Base-by-base conservation (phyloP, 2,797 vertebrate genomes). In the Muscicapa striata region DNA sequence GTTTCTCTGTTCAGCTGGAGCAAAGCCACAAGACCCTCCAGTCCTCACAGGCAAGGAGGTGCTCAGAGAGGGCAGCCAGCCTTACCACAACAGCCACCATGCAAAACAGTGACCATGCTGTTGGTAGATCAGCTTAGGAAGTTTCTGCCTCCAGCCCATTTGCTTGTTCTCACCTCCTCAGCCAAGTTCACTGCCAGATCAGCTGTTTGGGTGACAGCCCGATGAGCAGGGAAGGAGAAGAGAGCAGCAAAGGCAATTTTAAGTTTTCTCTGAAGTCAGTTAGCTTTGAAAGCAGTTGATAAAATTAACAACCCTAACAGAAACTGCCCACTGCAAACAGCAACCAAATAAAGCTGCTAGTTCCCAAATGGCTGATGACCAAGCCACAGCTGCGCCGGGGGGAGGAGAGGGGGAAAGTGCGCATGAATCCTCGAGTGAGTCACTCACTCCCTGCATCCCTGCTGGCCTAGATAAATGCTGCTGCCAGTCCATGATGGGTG, bases 361-460 rank as follows among this genome's bases (percentile, higher is more conserved):
- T 52, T 95, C 93, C 95, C 91, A 95, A 94, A 91, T 89, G 93
- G 95, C 94, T 94, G 93, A 93, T 93, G 96, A 95, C 95, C 87
- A 94, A 97, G 91, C 32, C 86, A 88, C 93, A 95, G 96, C 94
- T 97, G 95, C 0, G 13, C 40, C 3, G 59, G 78, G 77, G 93
- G 85, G 82, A 30, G 79, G 84, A 52, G 57, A 38, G 62, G 77
- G 72, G 68, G 68, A 32, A 43, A 86, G 67, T 3, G 0, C 1
- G 0, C 64, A 62, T 51, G 89, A 92, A 93, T 92, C 90, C 94
- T 94, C 77, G 63, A 87, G 82, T 96, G 96, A 96, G 90, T 96
- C 96, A 96, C 88, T 95, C 59, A 4, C 69, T 95, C 92, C 81
- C 94, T 91, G 90, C 93, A 90, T 96, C 96, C 95, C 95, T 81